Conservation (phyloP, 2,113 vertebrate genomes). For the Urocolius indicus region DNA sequence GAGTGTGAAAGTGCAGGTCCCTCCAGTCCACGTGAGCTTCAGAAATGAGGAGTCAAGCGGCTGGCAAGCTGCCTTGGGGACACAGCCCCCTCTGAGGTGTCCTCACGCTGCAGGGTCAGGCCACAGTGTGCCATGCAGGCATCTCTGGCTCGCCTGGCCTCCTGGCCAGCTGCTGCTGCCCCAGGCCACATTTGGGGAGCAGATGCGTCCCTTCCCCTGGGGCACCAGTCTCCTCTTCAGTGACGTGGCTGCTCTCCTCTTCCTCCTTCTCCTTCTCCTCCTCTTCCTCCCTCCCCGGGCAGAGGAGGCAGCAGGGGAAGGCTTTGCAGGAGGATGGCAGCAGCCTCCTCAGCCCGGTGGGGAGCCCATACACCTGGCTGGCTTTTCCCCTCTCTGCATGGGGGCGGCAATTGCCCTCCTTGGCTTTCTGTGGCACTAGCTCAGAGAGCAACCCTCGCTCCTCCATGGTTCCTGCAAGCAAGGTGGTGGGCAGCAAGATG, state of each 20-base stretch:
- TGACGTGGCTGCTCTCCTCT: background rate
- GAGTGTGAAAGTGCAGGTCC: background rate
- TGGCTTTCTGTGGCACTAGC: background rate
- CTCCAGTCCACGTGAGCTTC: background rate
- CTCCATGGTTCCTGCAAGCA: slow-evolving; percentile 71
- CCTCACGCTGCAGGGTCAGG: background rate
- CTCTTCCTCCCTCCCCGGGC: slow-evolving; percentile 25
- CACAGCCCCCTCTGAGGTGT: background rate
- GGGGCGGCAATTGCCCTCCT: background rate
- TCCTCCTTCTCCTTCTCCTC: background rate
- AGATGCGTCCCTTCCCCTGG: slow-evolving; percentile 72
- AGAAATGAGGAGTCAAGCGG: background rate
- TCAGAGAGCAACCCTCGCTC: slow-evolving; percentile 74
- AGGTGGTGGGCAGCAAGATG: background rate
- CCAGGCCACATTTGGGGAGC: slow-evolving; percentile 16
- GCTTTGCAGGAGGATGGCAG: slow-evolving; percentile 36
- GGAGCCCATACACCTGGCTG: slow-evolving; percentile 57
- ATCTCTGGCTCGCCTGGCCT: background rate
- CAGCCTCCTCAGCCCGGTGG: slow-evolving; percentile 36
- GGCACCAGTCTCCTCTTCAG: background rate
- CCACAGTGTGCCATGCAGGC: background rate
- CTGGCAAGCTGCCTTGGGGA: background rate
- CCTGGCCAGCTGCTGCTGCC: background rate
- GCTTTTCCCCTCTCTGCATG: background rate
- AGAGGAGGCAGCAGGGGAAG: slow-evolving; percentile 77